Percentiles rank a stretch among this genome's conserved stretches.
Conservation (phyloP, 2,797 vertebrate genomes). For the Chelidonichthys spinosus region DNA sequence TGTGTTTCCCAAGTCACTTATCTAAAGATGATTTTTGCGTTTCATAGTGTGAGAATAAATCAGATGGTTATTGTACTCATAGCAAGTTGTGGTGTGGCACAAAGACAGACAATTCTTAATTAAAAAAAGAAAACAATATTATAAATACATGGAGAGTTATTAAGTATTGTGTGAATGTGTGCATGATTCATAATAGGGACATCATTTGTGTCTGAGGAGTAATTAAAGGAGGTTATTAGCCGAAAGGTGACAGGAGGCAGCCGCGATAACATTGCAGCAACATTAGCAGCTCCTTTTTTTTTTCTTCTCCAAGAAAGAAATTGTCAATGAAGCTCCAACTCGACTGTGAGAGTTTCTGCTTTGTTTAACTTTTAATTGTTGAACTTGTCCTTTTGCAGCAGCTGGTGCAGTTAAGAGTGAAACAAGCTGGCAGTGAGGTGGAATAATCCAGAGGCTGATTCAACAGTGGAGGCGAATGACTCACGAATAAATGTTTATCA, state of each 20-base stretch:
- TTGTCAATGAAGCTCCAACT: slow-evolving; percentile 33
- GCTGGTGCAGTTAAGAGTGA: background rate
- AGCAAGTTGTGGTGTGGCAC: background rate
- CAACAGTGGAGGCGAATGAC: background rate
- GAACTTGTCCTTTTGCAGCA: too few relatives aligned
- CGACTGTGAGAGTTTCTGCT: background rate
- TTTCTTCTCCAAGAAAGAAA: slow-evolving; percentile 19
- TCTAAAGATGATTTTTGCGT: background rate
- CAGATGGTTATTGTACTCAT: too few relatives aligned
- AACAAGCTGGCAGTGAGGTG: background rate
- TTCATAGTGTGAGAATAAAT: background rate
- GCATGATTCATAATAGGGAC: slow-evolving; percentile 45
- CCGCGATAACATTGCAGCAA: slow-evolving; percentile 45
- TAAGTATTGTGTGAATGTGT: slow-evolving; percentile 38
- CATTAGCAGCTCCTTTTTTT: background rate
- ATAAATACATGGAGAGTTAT: slow-evolving; percentile 9
- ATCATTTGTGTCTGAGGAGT: slow-evolving; percentile 49
- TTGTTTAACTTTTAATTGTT: background rate
- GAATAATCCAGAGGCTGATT: background rate
- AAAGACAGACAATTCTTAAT: background rate
- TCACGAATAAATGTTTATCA: background rate
- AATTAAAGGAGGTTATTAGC: slow-evolving; percentile 67
- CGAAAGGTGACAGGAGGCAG: slow-evolving; percentile 52
- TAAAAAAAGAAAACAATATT: slow-evolving; percentile 19
- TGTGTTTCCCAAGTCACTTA: too few relatives aligned